Base-by-base conservation (phyloP, 1,140 invertebrate genomes). In the Laodelphax striatellus region DNA sequence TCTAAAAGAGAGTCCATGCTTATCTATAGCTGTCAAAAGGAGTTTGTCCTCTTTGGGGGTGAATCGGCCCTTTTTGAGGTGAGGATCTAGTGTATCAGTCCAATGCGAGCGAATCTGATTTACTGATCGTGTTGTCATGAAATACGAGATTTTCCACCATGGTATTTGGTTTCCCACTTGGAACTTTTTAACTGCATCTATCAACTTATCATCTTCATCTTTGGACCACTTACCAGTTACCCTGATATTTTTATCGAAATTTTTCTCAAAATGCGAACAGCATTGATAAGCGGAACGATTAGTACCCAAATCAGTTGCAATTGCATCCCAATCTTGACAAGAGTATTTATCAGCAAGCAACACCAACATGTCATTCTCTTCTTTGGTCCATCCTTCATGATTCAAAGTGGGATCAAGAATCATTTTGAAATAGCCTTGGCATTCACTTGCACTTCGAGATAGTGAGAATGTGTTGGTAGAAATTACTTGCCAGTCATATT, bases 141-240 rank as follows among this genome's bases (percentile, higher is more conserved):
- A 44, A n/a, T 21, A 44, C n/a, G 57, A n/a, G 10, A 64, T 57
- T 50, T 57, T 56, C 6, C 31, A 16, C 63, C 63, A 64, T 13
- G 61, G 57, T 28, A 64, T 64, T 21, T 60, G 58, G 19, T 31
- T 31, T 16, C 63, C 63, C 22, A 62, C 52, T 34, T 57, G 52
- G 44, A 46, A 64, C 22, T 34, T 43, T 14, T 60, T 42, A 9
- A 64, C 52, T 13, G 60, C 34, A 22, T 60, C 54, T 17, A 16
- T 52, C 1, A 64, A 31, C 3, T 42, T 17, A 17, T 38, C 17
- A 58, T 64, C 63, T 50, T 64, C 63, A 54, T 64, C 63, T 31
- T 52, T n/a, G 9, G 63, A 62, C 63, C 63, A 64, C 31, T 60
- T 62, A 17, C 57, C 55, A 34, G 28, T 2, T 55, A n/a, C 8